Conservation (phyloP, 1,140 invertebrate genomes). For the Bemisia tabaci region DNA sequence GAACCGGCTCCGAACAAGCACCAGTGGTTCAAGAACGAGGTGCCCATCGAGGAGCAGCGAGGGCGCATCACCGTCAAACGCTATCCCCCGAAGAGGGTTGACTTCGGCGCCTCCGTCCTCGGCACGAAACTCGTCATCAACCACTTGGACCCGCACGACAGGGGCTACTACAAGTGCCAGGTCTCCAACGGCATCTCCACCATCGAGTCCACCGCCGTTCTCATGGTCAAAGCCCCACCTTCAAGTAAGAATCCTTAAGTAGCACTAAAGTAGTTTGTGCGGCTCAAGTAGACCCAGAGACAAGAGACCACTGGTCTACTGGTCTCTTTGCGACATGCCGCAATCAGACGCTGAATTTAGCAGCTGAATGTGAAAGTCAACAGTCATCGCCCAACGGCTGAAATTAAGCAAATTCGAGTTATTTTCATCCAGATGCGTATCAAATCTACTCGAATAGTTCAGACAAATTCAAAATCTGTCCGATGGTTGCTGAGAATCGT, state of each 20-base stretch:
- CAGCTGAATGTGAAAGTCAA: no score
- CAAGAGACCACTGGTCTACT: no score
- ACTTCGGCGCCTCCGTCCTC: conserved; percentile 7
- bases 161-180: conserved; percentile 53
- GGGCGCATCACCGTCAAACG: conserved; percentile 32
- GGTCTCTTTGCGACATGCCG: no score
- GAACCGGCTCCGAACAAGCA: conserved; percentile 43
- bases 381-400: no score
- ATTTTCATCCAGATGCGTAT: no score
- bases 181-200: conserved; percentile 42
- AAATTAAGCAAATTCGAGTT: no score
- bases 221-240: conserved; percentile 37
- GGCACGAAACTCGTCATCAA: conserved; percentile 33
- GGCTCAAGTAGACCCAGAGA: no score
- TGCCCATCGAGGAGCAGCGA: conserved; percentile 37
- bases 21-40: conserved; percentile 53
- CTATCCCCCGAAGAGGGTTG: conserved; percentile 6
- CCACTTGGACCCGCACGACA: conserved; percentile 47
- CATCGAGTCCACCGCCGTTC: conserved; percentile 42
- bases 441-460: no score
- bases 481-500: no score
- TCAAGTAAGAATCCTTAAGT: conserved; percentile 18
- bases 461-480: no score
- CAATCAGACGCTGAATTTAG: no score
- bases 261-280: no score